Percentiles rank a stretch among this genome's conserved stretches.
Evolutionary conservation across 2,113 vertebrate species (phyloP).

Genomic region (Melierax canorus): DNA sequence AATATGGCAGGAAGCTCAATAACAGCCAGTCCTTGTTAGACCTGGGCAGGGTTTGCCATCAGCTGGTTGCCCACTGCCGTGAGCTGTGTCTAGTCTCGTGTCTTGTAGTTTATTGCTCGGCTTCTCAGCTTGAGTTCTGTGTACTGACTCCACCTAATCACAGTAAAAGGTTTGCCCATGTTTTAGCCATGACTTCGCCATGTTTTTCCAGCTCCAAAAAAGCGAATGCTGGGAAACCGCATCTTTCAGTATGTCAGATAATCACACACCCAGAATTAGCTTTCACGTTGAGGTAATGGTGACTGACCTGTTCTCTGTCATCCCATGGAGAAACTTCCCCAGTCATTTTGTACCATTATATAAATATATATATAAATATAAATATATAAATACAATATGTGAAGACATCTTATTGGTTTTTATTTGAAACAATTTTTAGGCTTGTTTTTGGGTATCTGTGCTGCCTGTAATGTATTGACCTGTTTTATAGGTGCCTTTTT

Average conservation of each 20-base stretch:
- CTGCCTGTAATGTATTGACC: slow-evolving; percentile 85
- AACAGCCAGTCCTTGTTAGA: neutral
- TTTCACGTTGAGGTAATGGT: slow-evolving; percentile 40
- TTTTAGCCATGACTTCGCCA: slow-evolving; percentile 12
- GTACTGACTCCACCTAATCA: slow-evolving; percentile 16
- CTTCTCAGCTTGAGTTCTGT: slow-evolving; percentile 40
- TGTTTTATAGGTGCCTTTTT: slow-evolving; percentile 87
- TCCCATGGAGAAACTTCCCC: slow-evolving; percentile 62
- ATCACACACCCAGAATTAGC: slow-evolving; percentile 35
- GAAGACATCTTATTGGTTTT: slow-evolving; percentile 81
- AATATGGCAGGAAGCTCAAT: neutral
- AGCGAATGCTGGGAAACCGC: neutral
- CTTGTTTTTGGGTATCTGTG: slow-evolving; percentile 84
- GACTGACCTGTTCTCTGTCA: slow-evolving; percentile 57
- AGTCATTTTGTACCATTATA: slow-evolving; percentile 84
- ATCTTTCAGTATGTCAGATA: neutral
- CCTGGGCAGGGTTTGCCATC: neutral
- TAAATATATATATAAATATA: slow-evolving; percentile 84
- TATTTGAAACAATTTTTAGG: slow-evolving; percentile 84
- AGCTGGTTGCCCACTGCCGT: neutral
- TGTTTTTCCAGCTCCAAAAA: slow-evolving; percentile 5
- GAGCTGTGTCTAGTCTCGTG: slow-evolving; percentile 43
- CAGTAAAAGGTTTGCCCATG: slow-evolving; percentile 9
- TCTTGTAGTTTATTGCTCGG: slow-evolving; percentile 44
- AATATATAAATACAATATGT: slow-evolving; percentile 85